Base-by-base conservation (phyloP, 2,888 invertebrate genomes). In the Drosophila mettleri region DNA sequence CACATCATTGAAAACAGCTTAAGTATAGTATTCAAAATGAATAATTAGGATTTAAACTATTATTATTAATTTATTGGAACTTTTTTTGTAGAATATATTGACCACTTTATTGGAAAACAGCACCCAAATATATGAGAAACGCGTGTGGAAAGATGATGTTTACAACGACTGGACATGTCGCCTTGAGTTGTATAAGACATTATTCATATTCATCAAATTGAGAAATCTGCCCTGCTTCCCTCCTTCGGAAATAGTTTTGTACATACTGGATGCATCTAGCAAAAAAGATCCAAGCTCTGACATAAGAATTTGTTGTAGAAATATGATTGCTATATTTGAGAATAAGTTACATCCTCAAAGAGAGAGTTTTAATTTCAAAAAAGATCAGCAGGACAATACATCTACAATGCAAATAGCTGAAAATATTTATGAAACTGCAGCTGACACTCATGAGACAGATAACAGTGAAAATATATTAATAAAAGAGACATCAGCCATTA, bases 101-200 rank as follows among this genome's bases (percentile, higher is more conserved):
- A 51, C 36, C 18, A 55, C 18, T 9, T 2, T 75, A 27, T 61
- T 71, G 54, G 60, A 64, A 43, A 67, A 61, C 12, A 51, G 45
- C n/a, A 3, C 58, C 9, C 31, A 58, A 31, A 53, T 75, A 14
- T 59, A 45, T 27, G 58, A 75, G 22, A 55, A 41, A 7, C 34
- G 38, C 9, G 18, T 22, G 12, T 31, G 22, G n/a, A n/a, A 49
- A 2, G 31, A 67, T 22, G 14, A n/a, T 38, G 49, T 53, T 8
- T 75, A 75, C 36, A 58, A 31, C 14, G 48, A 70, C 16, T 75
- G 71, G 75, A 12, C 43, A 0, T 75, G 57, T 46, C 75, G 75
- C 16, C 27, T 71, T 4, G 75, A 66, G 55, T 20, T 75, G 14
- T 71, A 71, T 33, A 55, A 67, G 24, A 52, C 71, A 6, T 18